Conservation (phyloP, 2,888 invertebrate genomes). For the Perizoma affinitatum region DNA sequence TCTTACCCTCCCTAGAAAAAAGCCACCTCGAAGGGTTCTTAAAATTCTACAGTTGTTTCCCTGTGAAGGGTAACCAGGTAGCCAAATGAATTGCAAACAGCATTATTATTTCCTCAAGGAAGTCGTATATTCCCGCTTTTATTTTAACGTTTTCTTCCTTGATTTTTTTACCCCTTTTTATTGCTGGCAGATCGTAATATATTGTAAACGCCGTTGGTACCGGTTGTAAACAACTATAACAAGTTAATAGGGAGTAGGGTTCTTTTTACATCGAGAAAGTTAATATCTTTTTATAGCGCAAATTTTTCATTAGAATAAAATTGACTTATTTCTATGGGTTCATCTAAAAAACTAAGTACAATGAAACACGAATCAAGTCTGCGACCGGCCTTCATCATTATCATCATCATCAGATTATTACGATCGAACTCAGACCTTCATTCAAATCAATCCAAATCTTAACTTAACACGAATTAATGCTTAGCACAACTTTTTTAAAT, state of each 20-base stretch:
- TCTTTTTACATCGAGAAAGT: constrained; percentile 32
- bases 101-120: constrained; percentile 84
- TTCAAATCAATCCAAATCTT: too few species aligned
- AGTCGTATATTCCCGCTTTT: constrained; percentile 84
- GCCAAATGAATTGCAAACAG: constrained; percentile 85
- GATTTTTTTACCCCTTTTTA: constrained; percentile 83
- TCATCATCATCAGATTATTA: too few species aligned
- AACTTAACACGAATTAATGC: too few species aligned
- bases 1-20: constrained; percentile 69
- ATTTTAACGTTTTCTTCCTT: constrained; percentile 81
- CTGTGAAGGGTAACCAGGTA: constrained; percentile 79
- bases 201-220: constrained; percentile 79
- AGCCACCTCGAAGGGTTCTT: constrained; percentile 64
- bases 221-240: constrained; percentile 82
- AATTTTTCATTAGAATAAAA: too few species aligned
- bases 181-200: constrained; percentile 81
- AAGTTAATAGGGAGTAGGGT: constrained; percentile 70
- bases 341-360: too few species aligned
- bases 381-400: too few species aligned
- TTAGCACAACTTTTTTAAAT: too few species aligned
- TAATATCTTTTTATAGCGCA: constrained; percentile 12
- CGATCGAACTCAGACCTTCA: too few species aligned
- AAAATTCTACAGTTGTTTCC: constrained; percentile 76
- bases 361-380: too few species aligned
- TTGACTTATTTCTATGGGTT: too few species aligned